These are phyloP conservation scores for Myotis myotis DNA, from an alignment of 2,797 vertebrate species.

Conservation along the genomic window DNA sequence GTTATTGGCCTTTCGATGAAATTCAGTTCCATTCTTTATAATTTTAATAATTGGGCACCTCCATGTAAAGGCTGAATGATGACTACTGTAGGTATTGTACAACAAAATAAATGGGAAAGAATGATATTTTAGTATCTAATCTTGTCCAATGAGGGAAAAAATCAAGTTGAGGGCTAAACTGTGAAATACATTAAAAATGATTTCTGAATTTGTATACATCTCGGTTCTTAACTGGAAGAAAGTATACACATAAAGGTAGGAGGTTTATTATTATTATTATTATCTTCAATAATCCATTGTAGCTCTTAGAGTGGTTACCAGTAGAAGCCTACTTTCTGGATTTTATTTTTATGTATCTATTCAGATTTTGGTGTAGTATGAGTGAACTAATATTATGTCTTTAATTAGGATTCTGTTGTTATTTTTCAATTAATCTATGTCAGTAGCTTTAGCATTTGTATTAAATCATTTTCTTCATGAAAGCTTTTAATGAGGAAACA, in stretches of 20 bases:
- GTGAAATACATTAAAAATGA: neutral
- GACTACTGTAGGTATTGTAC: neutral
- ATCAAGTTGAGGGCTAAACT: neutral
- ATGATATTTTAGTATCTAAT: neutral
- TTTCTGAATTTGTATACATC: neutral
- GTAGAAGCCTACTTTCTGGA: neutral
- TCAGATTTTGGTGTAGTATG: constrained; percentile 45
- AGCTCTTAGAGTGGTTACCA: constrained; percentile 22
- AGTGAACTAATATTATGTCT: constrained; percentile 74
- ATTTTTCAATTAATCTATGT: constrained; percentile 80
- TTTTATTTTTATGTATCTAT: constrained; percentile 47
- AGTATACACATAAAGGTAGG: neutral
- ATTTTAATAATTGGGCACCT: neutral
- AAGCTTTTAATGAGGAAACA: constrained; percentile 80
- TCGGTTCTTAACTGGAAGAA: constrained; percentile 26
- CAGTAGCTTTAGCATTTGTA: constrained; percentile 73
- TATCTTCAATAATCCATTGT: neutral
- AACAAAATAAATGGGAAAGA: constrained; percentile 7
- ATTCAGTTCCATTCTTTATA: neutral
- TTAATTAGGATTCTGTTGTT: constrained; percentile 77
- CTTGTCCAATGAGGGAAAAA: neutral
- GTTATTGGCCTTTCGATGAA: constrained; percentile 22
- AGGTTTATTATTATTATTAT: neutral
- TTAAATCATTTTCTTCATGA: constrained; percentile 82
- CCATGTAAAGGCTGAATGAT: neutral